Evolutionary conservation across 2,797 vertebrate genomes (phyloP).

Genomic region (Stomatorhinus walkeri): DNA sequence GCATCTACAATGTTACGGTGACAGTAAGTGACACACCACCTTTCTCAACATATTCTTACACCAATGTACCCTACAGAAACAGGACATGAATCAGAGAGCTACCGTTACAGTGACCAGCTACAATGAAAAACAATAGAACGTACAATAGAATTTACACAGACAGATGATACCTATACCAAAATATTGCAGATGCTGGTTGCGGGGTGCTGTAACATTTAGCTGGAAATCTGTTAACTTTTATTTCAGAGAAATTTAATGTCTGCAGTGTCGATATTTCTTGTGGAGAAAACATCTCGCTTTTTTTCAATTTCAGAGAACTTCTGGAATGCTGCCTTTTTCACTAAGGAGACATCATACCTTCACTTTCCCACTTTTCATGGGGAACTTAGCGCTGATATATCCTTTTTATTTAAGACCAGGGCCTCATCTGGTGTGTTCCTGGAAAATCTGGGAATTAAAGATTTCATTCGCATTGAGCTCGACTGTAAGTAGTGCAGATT

Average conservation of each 20-base stretch:
- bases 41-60: background rate
- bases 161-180: background rate
- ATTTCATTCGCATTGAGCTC: conserved; percentile 87
- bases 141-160: background rate
- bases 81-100: background rate
- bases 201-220: background rate
- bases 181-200: no score
- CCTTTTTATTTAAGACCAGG: conserved; percentile 90
- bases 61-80: background rate
- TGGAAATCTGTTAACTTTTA: background rate
- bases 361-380: conserved; percentile 89
- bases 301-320: conserved; percentile 55
- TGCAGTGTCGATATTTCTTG: background rate
- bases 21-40: conserved; percentile 70
- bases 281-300: background rate
- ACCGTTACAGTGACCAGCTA: background rate
- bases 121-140: background rate
- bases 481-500: conserved; percentile 59
- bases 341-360: conserved; percentile 81
- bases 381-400: conserved; percentile 84
- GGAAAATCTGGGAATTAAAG: conserved; percentile 89
- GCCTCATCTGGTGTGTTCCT: conserved; percentile 84
- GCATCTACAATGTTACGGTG: conserved; percentile 78
- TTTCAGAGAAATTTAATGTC: background rate
- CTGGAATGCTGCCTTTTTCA: conserved; percentile 89